A percentile compares a stretch with the other conserved stretches of the same genome.
Evolutionary conservation across 2,113 vertebrate genomes (phyloP).

Genomic region (Gobio gobio): DNA sequence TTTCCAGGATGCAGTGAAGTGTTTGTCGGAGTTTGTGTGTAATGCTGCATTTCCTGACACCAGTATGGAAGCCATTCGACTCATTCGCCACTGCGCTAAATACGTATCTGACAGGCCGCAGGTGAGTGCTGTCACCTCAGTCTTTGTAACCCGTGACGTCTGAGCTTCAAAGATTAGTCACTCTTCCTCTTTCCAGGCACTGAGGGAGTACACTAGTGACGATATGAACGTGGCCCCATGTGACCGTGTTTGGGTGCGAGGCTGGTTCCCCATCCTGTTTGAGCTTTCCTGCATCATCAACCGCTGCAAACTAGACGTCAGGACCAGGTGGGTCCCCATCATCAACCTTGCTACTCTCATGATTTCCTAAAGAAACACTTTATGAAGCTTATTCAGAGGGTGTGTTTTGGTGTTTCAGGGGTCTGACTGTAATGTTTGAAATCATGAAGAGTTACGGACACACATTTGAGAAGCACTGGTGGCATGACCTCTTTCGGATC

Average conservation of each 20-base stretch:
- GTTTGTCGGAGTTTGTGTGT: slow-evolving; percentile 96
- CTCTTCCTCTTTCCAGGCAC: slow-evolving; percentile 75
- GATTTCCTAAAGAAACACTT: neutral
- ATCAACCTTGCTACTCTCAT: neutral
- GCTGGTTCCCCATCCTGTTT: slow-evolving; percentile 98
- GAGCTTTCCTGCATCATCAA: slow-evolving; percentile 98
- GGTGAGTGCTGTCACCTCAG: slow-evolving; percentile 68
- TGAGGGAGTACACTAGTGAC: slow-evolving; percentile 96
- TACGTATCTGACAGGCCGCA: slow-evolving; percentile 93
- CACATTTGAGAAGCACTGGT: slow-evolving; percentile 97
- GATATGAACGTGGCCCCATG: slow-evolving; percentile 98
- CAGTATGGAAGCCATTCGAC: slow-evolving; percentile 96
- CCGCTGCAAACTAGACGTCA: slow-evolving; percentile 94
- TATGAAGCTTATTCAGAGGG: slow-evolving; percentile 19
- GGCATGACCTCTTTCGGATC: slow-evolving; percentile 97
- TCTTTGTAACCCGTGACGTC: neutral
- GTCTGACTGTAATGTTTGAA: slow-evolving; percentile 98
- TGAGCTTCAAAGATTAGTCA: neutral
- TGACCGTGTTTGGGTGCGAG: slow-evolving; percentile 95
- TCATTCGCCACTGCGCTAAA: slow-evolving; percentile 94
- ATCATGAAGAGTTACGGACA: slow-evolving; percentile 98
- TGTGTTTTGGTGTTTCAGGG: slow-evolving; percentile 73
- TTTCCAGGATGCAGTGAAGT: slow-evolving; percentile 97
- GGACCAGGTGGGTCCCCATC: slow-evolving; percentile 83
- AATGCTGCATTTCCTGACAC: slow-evolving; percentile 95